A percentile compares a stretch with the other conserved stretches of the same genome.
Evolutionary conservation across 64 coral and sea anemone genomes (phyloP).

Genomic region (Montipora foliosa): DNA sequence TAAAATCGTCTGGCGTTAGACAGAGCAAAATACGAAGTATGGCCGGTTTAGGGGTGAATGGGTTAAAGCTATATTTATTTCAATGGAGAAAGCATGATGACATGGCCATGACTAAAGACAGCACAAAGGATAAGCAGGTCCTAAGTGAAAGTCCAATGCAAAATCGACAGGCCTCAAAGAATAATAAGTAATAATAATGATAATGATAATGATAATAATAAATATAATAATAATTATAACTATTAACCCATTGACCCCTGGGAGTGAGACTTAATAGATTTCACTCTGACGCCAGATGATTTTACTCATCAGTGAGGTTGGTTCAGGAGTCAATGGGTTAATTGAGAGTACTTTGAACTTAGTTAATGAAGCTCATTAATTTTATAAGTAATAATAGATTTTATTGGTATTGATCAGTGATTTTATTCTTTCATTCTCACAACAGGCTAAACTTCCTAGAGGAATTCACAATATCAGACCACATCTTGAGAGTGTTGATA

Average conservation of each 20-base stretch:
- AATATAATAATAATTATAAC: too few species aligned
- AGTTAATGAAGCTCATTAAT: too few species aligned
- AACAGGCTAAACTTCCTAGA: constrained; percentile 93
- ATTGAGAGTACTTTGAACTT: not conserved
- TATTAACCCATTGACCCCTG: too few species aligned
- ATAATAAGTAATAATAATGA: not conserved
- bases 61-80: too few species aligned
- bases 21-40: too few species aligned
- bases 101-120: constrained; percentile 69
- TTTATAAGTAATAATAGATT: too few species aligned
- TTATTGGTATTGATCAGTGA: not conserved
- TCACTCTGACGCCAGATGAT: too few species aligned
- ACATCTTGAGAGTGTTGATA: constrained; percentile 91
- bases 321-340: too few species aligned
- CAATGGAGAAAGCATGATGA: constrained; percentile 58
- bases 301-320: too few species aligned
- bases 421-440: not conserved
- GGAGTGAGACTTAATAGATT: too few species aligned
- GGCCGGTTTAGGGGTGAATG: too few species aligned
- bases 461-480: constrained; percentile 95
- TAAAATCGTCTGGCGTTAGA: too few species aligned
- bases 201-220: not conserved
- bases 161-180: constrained; percentile 89
- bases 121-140: constrained; percentile 93
- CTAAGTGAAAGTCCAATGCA: constrained; percentile 80